Conservation (phyloP, 1,140 invertebrate species). For the Eupeodes corollae region DNA sequence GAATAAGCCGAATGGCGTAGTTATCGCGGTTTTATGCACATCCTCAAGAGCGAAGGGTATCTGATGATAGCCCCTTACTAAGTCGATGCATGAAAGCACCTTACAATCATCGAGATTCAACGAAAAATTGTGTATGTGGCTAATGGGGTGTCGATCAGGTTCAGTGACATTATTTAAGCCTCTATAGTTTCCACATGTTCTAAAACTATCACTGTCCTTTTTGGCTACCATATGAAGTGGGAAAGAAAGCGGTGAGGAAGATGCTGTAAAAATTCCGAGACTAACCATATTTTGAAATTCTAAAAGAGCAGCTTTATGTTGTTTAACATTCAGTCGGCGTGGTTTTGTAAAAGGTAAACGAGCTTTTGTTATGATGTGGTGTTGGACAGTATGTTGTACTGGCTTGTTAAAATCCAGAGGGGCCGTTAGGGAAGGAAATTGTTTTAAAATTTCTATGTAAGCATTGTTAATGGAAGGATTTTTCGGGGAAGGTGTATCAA, state of each 20-base stretch:
- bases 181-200: slow-evolving; percentile 39
- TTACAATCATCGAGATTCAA: too few species aligned
- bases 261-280: slow-evolving; percentile 26
- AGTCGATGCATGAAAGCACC: too few species aligned
- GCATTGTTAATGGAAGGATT: not conserved
- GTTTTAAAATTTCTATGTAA: slow-evolving; percentile 8
- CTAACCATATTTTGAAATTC: slow-evolving; percentile 10
- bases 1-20: slow-evolving; percentile 35
- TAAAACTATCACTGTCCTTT: slow-evolving; percentile 21
- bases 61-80: slow-evolving; percentile 41
- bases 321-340: too few species aligned
- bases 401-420: not conserved
- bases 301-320: slow-evolving; percentile 11
- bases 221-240: slow-evolving; percentile 36
- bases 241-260: slow-evolving; percentile 35
- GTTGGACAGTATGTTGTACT: not conserved
- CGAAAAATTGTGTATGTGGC: too few species aligned
- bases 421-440: slow-evolving; percentile 21
- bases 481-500: too few species aligned
- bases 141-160: slow-evolving; percentile 2
- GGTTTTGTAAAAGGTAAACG: slow-evolving; percentile 18
- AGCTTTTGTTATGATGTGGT: too few species aligned
- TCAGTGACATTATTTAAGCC: slow-evolving; percentile 30
- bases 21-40: slow-evolving; percentile 32
- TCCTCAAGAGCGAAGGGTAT: slow-evolving; percentile 27